Evolutionary conservation across 2,888 invertebrate species (phyloP), one percentile per base, ranked within the genome.

Genomic region (Amiota mariae): DNA sequence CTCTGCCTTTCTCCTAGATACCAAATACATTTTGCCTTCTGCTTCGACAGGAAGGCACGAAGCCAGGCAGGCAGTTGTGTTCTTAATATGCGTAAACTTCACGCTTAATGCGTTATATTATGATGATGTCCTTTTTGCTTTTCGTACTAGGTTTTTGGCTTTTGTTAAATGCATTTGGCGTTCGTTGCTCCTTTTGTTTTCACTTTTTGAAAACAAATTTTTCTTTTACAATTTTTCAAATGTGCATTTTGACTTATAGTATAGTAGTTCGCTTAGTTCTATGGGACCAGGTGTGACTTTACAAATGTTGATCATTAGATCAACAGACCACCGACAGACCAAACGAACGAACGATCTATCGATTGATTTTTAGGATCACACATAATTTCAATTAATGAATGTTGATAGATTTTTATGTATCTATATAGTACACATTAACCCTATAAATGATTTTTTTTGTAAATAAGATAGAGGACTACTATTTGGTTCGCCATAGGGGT

Each of bases 41-140:
- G 79, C 76, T 80, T 24, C 51, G n/a, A 54, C 47, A 36, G 36
- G 36, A 36, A 36, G 1, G n/a, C n/a, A n/a, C n/a, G 3, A 2
- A 24, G 24, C 2, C 24, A 24, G 36, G 36, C 36, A 36, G 36
- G 36, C 67, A 68, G 67, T 68, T 84, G 80, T 85, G 79, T 81
- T 80, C 80, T 85, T 88, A 88, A 88, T 87, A 88, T 84, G 88
- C 87, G 87, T 88, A 86, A 88, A 87, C 86, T 87, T 87, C 87
- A 87, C 87, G 87, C 87, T 87, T 87, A 88, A 88, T 88, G 83
- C 84, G 78, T 80, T 82, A 81, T 80, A 83, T 81, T 83, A 86
- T 83, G 86, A 81, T 85, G 85, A 86, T 85, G 86, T 84, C 86
- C 86, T 83, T 82, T 86, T 71, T 64, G 49, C 57, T 64, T 72